Conservation (phyloP, 2,888 invertebrate species). For the Eulithis prunata region DNA sequence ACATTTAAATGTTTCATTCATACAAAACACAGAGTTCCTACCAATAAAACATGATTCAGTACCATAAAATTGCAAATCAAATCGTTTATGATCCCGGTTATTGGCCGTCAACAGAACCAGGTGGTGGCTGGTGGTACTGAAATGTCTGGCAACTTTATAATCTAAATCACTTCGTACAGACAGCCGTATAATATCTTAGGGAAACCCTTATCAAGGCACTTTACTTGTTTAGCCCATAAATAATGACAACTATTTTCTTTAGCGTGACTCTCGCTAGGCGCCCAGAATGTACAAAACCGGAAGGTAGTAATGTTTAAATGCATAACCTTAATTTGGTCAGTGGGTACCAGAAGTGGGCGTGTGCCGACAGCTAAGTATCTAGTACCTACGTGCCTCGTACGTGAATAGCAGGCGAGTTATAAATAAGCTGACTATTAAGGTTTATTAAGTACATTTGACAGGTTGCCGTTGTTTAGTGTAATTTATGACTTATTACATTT, state of each 20-base stretch:
- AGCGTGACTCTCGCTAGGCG: conserved; percentile 36
- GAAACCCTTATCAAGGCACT: conserved; percentile 39
- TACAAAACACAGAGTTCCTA: conserved; percentile 29
- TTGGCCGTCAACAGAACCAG: conserved; percentile 27
- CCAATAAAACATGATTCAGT: conserved; percentile 44
- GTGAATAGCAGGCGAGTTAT: conserved; percentile 36
- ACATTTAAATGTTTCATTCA: conserved; percentile 36
- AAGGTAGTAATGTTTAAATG: conserved; percentile 38
- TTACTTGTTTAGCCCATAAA: conserved; percentile 38
- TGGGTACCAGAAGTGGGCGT: conserved; percentile 32
- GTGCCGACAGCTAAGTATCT: conserved; percentile 29
- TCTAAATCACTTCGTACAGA: conserved; percentile 35
- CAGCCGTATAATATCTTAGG: conserved; percentile 30
- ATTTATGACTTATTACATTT: conserved; percentile 32
- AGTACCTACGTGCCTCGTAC: conserved; percentile 22
- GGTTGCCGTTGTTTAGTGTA: conserved; percentile 40
- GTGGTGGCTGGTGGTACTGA: conserved; percentile 25
- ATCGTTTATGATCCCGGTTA: conserved; percentile 28
- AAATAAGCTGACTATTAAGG: conserved; percentile 41
- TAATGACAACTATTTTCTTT: conserved; percentile 37
- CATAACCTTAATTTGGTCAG: conserved; percentile 40
- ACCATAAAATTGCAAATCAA: conserved; percentile 46
- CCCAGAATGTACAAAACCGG: conserved; percentile 33
- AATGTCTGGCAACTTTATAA: conserved; percentile 35
- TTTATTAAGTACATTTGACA: conserved; percentile 42